These are phyloP conservation scores for Aricia artaxerxes DNA, from an alignment of 2,888 invertebrate genomes.

Conservation along the genomic window DNA sequence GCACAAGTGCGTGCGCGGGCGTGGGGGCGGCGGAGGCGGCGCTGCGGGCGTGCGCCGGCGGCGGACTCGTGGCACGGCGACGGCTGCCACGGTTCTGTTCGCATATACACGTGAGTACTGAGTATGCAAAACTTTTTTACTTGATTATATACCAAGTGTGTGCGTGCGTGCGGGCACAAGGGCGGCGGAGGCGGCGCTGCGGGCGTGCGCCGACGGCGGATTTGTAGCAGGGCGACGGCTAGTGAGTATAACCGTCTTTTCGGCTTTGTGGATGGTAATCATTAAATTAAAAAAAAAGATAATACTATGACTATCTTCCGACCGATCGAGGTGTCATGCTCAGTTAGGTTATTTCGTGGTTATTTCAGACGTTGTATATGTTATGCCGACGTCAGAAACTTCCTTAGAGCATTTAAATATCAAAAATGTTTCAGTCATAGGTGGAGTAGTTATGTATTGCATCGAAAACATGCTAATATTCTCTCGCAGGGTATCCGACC, in stretches of 20 bases:
- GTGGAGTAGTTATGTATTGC: no score
- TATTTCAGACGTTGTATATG: no score
- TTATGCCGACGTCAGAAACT: no score
- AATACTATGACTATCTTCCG: no score
- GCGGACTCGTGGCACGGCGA: slow-evolving; percentile 82
- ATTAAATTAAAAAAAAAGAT: no score
- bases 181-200: slow-evolving; percentile 85
- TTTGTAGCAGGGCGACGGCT: slow-evolving; percentile 83
- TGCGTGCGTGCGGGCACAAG: slow-evolving; percentile 19
- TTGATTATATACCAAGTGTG: slow-evolving; percentile 47
- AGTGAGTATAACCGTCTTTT: slow-evolving; percentile 43
- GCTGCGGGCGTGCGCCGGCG: slow-evolving; percentile 81
- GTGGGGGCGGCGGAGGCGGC: slow-evolving; percentile 86
- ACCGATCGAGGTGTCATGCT: no score
- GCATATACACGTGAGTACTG: slow-evolving; percentile 72
- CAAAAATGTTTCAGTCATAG: no score
- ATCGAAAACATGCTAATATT: not conserved
- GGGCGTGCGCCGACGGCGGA: slow-evolving; percentile 82
- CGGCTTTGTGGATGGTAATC: no score
- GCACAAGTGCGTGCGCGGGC: slow-evolving; percentile 53
- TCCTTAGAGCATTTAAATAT: no score
- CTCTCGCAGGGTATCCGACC: slow-evolving; percentile 84
- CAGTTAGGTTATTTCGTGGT: no score
- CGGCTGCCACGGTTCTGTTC: slow-evolving; percentile 86
- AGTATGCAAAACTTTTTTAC: not conserved